Base-by-base conservation (phyloP, 2,113 vertebrate genomes). In the Blennius ocellaris region DNA sequence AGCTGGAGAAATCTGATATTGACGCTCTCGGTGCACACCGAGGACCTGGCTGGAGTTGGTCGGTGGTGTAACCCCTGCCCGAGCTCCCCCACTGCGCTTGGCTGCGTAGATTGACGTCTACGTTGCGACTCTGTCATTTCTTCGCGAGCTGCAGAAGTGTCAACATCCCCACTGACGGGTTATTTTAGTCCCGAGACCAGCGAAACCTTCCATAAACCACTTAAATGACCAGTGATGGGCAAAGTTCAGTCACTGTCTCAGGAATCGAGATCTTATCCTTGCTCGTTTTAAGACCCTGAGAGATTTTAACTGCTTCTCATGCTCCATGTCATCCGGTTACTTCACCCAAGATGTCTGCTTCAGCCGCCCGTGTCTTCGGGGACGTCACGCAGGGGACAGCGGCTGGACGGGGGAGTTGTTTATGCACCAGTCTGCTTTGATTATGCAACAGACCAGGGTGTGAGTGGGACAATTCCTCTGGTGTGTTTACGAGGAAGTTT, bases 401-500 rank as follows among this genome's bases (percentile, higher is more conserved):
- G 10, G 21, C 56, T 76, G 59, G 49, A 52, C 0, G n/a, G 52
- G 52, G 66, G 41, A 48, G 55, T 62, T 90, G 77, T 76, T 80
- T 86, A 55, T 82, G 45, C 45, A 65, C 53, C 56, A 68, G 76
- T 79, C 68, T 68, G 43, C 56, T n/a, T n/a, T n/a, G 38, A 16
- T 92, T 92, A 82, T 36, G 69, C 75, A 91, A 85, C 58, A 69
- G 69, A 38, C 58, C 3, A 67, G 74, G 75, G 61, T 44, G 39
- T 38, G 43, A 81, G 55, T 53, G 55, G 63, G 76, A 78, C 79
- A 57, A 65, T 78, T 83, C 79, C 81, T 80, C 40, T 14, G 11
- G 73, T 41, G 54, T 91, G 83, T 92, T 92, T 82, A 75, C 64
- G 49, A 74, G 84, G 82, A 87, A 87, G 58, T 66, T 61, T 2